Percentiles rank a stretch among this genome's conserved stretches.
Conservation (phyloP, 2,113 vertebrate species). For the Silurus glanis region DNA sequence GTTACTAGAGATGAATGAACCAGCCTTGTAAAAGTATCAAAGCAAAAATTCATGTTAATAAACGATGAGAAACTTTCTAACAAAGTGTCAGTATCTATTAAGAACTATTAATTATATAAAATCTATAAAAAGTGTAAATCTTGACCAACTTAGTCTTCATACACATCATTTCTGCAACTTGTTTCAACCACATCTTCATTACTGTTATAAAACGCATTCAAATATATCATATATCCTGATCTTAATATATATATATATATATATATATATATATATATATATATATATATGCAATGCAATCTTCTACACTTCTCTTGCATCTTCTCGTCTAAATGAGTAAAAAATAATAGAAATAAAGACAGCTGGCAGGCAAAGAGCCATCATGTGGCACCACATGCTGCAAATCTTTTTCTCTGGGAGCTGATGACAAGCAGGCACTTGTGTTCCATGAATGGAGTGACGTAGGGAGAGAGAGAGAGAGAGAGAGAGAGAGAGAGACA, state of each 20-base stretch:
- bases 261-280: no score
- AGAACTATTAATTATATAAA: no score
- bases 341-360: neutral
- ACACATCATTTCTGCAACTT: neutral
- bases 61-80: neutral
- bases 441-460: conserved; percentile 32
- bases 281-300: neutral
- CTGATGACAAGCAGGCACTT: conserved; percentile 46
- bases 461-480: neutral
- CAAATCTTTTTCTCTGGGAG: conserved; percentile 30
- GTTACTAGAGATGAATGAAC: neutral
- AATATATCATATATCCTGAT: neutral
- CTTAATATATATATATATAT: neutral
- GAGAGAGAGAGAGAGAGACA: neutral
- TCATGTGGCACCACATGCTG: conserved; percentile 19
- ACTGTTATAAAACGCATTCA: neutral
- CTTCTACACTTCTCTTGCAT: neutral
- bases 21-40: neutral
- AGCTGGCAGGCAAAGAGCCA: neutral
- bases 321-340: conserved; percentile 8
- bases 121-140: neutral
- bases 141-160: neutral
- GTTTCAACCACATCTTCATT: neutral
- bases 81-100: no score
- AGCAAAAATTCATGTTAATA: neutral